Percentiles rank a stretch among this genome's conserved stretches.
phyloP scores from a whole-genome alignment of 1,140 invertebrate genomes.

The Nephila pilipes region DNA sequence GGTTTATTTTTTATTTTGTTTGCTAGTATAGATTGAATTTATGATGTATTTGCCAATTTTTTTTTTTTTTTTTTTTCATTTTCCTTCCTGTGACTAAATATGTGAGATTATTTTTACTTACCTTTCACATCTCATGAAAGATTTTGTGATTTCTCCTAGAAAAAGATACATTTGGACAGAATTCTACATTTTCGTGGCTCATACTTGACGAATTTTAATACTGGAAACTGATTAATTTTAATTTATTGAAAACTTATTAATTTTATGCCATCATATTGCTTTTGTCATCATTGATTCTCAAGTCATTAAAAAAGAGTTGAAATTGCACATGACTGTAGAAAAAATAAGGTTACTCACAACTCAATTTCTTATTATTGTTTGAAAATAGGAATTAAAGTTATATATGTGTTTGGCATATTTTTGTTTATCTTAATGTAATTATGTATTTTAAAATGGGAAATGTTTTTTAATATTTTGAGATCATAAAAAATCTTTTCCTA shows the following conservation, averaged over 20 bases:
- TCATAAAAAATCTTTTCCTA: background rate
- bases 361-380: too few relatives aligned
- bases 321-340: too few relatives aligned
- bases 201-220: background rate
- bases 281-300: too few relatives aligned
- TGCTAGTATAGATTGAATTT: background rate
- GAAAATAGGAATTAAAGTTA: too few relatives aligned
- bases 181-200: conserved; percentile 24
- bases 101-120: conserved; percentile 34
- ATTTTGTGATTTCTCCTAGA: conserved; percentile 4
- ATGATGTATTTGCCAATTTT: background rate
- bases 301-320: too few relatives aligned
- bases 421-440: too few relatives aligned
- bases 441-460: background rate
- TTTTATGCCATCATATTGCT: too few relatives aligned
- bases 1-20: background rate
- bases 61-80: background rate
- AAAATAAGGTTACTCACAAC: too few relatives aligned
- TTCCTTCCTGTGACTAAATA: background rate
- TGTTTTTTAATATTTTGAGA: background rate
- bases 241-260: too few relatives aligned
- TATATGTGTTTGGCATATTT: too few relatives aligned
- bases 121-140: conserved; percentile 14
- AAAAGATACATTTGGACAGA: background rate
- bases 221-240: too few relatives aligned